Base-by-base conservation (phyloP, 1,140 invertebrate species). In the Calycopis cecrops region DNA sequence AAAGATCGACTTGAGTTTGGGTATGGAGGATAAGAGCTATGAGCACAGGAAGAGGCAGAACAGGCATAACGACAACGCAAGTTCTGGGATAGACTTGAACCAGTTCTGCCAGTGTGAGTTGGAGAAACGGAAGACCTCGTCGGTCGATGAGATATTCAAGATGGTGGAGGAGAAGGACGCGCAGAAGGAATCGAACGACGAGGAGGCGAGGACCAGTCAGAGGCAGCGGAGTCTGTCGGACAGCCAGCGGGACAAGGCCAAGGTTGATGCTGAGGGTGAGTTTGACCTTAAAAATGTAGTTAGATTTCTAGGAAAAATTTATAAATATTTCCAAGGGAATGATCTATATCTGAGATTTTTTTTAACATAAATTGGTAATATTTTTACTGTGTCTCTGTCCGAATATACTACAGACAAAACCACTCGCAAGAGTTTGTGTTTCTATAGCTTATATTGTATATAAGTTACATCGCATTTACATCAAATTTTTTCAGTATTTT, bases 141-240 rank as follows among this genome's bases (percentile, higher is more conserved):
- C 93, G 6, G 90, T 94, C 52, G 93, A 94, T 75, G 93, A 94
- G 81, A 92, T 94, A 62, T 92, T 91, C 71, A 87, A 84, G 49
- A 77, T 87, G 75, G 75, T 72, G 14, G 86, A 86, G 1, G 79
- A 79, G 11, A 62, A 69, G 33, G 72, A 71, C 10, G 60, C 57
- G 0, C 59, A 63, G 17, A 69, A 69, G 51, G 89, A 89, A 55
- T 63, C 91, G 62, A 79, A 84, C 48, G 89, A 89, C 66, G 90
- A 90, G 54, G 88, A 91, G 84, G 85, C 80, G 60, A 85, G 92
- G 47, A 92, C 91, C 63, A 91, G 90, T 57, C 91, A 92, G 75
- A 84, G 92, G 61, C 93, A 94, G 72, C 84, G 93, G 63, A 94
- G 92, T 61, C 84, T 94, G 55, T 93, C 92, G 48, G 92, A 93